Conservation (phyloP, 2,888 invertebrate species). For the Ophraella communa region DNA sequence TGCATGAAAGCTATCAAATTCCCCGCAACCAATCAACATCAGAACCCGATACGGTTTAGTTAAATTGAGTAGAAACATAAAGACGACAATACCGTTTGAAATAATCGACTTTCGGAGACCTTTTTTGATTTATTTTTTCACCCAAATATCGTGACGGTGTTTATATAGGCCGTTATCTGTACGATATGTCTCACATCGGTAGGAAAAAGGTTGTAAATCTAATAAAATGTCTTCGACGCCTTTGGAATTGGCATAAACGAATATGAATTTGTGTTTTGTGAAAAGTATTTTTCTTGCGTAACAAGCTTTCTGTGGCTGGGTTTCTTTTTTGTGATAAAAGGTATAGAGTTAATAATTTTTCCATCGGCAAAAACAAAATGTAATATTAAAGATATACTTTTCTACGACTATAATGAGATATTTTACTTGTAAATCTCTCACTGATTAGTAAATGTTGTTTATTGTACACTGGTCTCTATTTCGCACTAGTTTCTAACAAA, state of each 20-base stretch:
- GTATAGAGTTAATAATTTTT: no score
- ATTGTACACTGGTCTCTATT: no score
- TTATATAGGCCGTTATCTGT: constrained; percentile 24
- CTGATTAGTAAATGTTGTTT: no score
- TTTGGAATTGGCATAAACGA: constrained; percentile 15
- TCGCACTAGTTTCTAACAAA: no score
- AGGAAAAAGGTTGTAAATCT: constrained; percentile 26
- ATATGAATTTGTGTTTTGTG: constrained; percentile 5
- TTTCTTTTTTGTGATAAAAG: not conserved
- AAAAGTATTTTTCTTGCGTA: not conserved
- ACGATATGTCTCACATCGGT: constrained; percentile 17
- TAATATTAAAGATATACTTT: no score
- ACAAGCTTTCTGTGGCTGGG: not conserved
- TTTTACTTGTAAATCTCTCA: no score
- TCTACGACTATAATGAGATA: no score
- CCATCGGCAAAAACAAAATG: no score
- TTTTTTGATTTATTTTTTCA: constrained; percentile 29
- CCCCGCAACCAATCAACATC: constrained; percentile 44
- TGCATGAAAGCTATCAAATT: constrained; percentile 16
- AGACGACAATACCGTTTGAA: constrained; percentile 34
- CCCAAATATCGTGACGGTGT: constrained; percentile 24
- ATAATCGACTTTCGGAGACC: constrained; percentile 27
- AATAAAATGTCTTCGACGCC: constrained; percentile 19
- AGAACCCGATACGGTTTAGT: constrained; percentile 46
- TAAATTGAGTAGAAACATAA: constrained; percentile 48